Base-by-base conservation (phyloP, 2,888 invertebrate genomes). In the Stenolophus ochropezus region DNA sequence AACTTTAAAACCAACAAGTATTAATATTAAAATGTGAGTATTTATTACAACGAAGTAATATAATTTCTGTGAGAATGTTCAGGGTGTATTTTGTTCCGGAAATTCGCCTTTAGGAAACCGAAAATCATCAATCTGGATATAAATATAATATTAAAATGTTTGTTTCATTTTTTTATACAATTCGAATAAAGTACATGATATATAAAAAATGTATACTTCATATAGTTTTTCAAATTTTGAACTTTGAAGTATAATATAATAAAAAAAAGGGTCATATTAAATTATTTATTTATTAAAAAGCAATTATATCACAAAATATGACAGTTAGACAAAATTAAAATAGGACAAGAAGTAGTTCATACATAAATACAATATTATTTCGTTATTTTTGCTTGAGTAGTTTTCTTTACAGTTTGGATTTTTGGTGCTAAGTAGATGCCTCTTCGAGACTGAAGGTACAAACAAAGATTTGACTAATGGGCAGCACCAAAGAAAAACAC, bases 221-320 rank as follows among this genome's bases (percentile, higher is more conserved):
- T 27, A 27, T 5, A 27, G 11, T 8, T 3, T 42, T 42, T 1
- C 33, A 42, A n/a, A n/a, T n/a, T n/a, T n/a, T n/a, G 11, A 8
- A 42, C 11, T 11, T 6, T 42, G 1, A 42, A 42, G 11, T 42
- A 42, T 33, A 8, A 49, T 14, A 49, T 49, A 49, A 6, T 49
- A 11, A 61, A 61, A n/a, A 25, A 2, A 61, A 61, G 2, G 3
- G 1, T 14, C 27, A 27, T 8, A 69, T 69, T 69, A 69, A 69
- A 69, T 69, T 69, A 69, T 69, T 33, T 69, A 86, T 89, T 89
- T 89, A 89, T 89, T 89, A 88, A 88, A 88, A 89, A 90, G 89
- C 89, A 88, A 89, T 89, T 90, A 89, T 90, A 90, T 90, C 90
- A 90, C 90, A 90, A 89, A 83, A 88, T 86, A 88, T 89, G 89